phyloP scores from a whole-genome alignment of 1,140 invertebrate species.

The Drosophila watanabei region DNA sequence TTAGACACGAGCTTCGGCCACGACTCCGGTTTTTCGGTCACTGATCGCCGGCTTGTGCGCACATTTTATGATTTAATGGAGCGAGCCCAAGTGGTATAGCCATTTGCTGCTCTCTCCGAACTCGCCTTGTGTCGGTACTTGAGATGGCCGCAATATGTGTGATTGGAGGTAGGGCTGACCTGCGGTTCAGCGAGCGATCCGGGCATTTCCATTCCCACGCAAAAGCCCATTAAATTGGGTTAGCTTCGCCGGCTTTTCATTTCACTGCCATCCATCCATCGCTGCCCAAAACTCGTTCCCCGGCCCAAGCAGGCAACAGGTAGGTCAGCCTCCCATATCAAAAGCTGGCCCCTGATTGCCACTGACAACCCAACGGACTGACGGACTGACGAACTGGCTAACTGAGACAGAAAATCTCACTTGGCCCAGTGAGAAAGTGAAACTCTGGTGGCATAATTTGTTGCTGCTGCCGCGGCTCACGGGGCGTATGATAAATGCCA shows the following conservation, averaged over 20 bases:
- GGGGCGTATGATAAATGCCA: constrained; percentile 77
- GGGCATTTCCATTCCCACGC: constrained; percentile 60
- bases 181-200: constrained; percentile 29
- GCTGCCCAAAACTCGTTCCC: constrained; percentile 42
- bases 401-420: constrained; percentile 14
- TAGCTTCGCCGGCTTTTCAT: constrained; percentile 51
- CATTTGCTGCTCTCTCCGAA: constrained; percentile 47
- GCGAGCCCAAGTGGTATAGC: constrained; percentile 65
- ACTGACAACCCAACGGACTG: constrained; percentile 23
- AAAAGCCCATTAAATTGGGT: constrained; percentile 69
- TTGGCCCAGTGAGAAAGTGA: constrained; percentile 75
- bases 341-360: constrained; percentile 40
- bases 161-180: constrained; percentile 62
- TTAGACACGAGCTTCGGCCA: constrained; percentile 58
- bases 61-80: constrained; percentile 73
- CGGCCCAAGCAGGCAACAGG: constrained; percentile 41
- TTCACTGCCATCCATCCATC: constrained; percentile 39
- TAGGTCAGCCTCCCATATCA: constrained; percentile 61
- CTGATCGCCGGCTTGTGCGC: constrained; percentile 50
- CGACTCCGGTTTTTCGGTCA: constrained; percentile 55
- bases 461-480: constrained; percentile 31
- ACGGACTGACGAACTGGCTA: constrained; percentile 20
- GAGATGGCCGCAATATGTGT: constrained; percentile 30
- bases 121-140: constrained; percentile 18
- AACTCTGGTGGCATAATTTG: constrained; percentile 72